Evolutionary conservation across 1,140 invertebrate genomes (phyloP), one percentile per base, ranked within the genome.

Genomic region (Condylostylus longicornis): DNA sequence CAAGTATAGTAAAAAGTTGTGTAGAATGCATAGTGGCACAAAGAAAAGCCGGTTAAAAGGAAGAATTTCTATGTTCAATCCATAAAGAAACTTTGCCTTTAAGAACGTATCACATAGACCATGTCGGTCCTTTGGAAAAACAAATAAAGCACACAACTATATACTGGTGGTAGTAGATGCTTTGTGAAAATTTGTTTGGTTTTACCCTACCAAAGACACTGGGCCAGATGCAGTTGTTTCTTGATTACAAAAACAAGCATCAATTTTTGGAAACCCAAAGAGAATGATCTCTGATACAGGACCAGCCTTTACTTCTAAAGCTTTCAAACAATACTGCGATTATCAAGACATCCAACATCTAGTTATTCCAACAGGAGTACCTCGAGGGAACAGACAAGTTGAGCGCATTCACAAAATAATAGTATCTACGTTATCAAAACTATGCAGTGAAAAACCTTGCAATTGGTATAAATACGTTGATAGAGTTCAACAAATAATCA

Each of bases 121-220:
- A 35, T 15, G 10, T 40, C 4, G 55, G 58, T 28, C 48, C 48
- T 17, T 30, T 53, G 34, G 30, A 38, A 19, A 27, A 40, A 55
- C 54, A 0, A 43, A 45, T 8, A 65, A 65, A 28, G 42, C 46
- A 13, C 64, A 66, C 37, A 50, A 54, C 15, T 46, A 63, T 43
- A 45, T 64, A 5, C 48, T 66, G 0, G 53, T 47, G 0, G 39
- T 63, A 1, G 41, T 62, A 4, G 59, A 63, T 42, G 54, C 40
- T 0, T 64, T 62, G 44, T 51, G 53, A 2, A 63, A 64, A 34
- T 65, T 63, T 45, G 42, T 48, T 2, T 61, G 53, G 49, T 10
- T 65, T 15, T 62, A 54, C 37, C 46, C 57, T 2, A 46, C 50
- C 6, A 59, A 54, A 18, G 45, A 42, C 1, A 53, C 51, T 2